Percentiles rank a stretch among this genome's conserved stretches.
These are phyloP conservation scores for Sminthopsis crassicaudata DNA, from an alignment of 2,113 vertebrate species.

Conservation along the genomic window DNA sequence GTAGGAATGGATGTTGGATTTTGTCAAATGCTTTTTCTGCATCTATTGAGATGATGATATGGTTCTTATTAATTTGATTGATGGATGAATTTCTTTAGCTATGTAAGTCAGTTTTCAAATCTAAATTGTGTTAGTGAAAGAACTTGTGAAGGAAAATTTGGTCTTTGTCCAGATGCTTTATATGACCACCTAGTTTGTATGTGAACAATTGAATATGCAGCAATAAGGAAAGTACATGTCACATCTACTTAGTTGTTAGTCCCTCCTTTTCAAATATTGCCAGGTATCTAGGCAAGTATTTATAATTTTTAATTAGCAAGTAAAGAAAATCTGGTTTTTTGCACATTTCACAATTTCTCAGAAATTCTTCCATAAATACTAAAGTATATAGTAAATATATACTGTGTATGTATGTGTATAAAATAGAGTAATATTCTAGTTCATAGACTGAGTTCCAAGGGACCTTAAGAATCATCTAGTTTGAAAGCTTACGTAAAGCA, in stretches of 20 bases:
- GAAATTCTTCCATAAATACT: neutral
- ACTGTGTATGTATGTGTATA: too few species aligned
- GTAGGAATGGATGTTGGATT: too few species aligned
- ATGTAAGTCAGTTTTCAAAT: neutral
- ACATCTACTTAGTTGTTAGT: too few species aligned
- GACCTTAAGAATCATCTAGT: neutral
- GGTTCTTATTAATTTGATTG: too few species aligned
- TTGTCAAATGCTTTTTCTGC: too few species aligned
- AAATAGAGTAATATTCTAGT: too few species aligned
- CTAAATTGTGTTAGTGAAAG: neutral
- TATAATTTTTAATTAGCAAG: neutral
- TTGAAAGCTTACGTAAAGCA: neutral
- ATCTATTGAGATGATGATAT: too few species aligned
- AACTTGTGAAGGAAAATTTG: neutral
- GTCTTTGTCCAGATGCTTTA: neutral
- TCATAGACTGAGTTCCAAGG: too few species aligned
- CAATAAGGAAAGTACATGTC: too few species aligned
- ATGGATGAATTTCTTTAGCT: constrained; percentile 30
- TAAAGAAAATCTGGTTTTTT: neutral
- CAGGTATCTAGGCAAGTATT: too few species aligned
- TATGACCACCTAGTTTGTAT: neutral
- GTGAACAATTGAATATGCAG: neutral
- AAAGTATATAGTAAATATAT: too few species aligned
- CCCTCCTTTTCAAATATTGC: too few species aligned
- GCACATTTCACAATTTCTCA: neutral